Evolutionary conservation across 2,888 invertebrate genomes (phyloP), one percentile per base, ranked within the genome.

Genomic region (Drosophila basisetae): DNA sequence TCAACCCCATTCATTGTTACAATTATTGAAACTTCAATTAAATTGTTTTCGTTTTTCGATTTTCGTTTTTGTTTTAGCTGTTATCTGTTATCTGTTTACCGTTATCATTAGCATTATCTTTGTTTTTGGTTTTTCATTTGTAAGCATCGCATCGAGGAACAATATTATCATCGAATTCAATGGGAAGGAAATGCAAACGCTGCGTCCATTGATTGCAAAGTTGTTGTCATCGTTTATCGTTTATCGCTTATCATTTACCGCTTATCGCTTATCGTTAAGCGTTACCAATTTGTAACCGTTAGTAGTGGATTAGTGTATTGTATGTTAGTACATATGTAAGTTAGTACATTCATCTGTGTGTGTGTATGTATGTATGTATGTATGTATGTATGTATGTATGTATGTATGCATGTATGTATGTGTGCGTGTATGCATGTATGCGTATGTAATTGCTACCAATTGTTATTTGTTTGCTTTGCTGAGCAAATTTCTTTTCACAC

Each of bases 131-230:
- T 67, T 64, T 67, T 39, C 33, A 18, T 47, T 60, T 64, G 41
- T 66, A 85, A 83, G 73, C 74, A 68, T 85, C 73, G 85, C 90
- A 89, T 91, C 75, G 78, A 91, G 91, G 91, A 91, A 90, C 90
- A 91, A 83, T 25, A 82, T 79, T 73, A 80, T 80, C 71, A 80
- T 71, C 75, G 72, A 88, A 82, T 71, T 76, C 56, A 56, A 61
- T 73, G 43, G 35, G 41, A 66, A 79, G 39, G 49, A 66, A 79
- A 73, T 74, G 73, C 56, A 54, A 54, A 39, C 33, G 73, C 30
- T 30, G 47, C 72, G 22, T 50, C 39, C 55, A 37, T 63, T 43
- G 22, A n/a, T 54, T 28, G 33, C 66, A 43, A 31, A 53, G 31
- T 50, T 61, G 35, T 37, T 58, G 50, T 53, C 60, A 59, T 64